A percentile compares a stretch with the other conserved stretches of the same genome.
phyloP scores from a whole-genome alignment of 1,140 invertebrate genomes.

The Pseudomyrmex gracilis region DNA sequence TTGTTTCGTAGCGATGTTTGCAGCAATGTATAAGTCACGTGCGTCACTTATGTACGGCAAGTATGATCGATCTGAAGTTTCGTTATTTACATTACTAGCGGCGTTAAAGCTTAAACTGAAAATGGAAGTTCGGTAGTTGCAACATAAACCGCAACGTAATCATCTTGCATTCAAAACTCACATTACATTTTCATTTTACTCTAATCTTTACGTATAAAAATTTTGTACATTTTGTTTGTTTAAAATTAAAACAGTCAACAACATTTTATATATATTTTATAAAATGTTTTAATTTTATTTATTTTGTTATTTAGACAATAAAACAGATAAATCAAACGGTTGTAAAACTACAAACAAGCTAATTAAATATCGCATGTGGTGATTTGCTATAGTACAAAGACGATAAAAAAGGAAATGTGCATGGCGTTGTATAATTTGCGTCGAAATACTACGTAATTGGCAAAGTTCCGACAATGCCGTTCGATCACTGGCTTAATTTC shows the following conservation, averaged over 20 bases:
- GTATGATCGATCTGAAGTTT: slow-evolving; percentile 36
- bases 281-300: too few relatives aligned
- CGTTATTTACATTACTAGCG: background rate
- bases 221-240: slow-evolving; percentile 12
- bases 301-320: background rate
- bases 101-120: background rate
- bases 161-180: background rate
- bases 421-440: slow-evolving; percentile 19
- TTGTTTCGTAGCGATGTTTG: background rate
- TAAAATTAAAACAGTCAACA: slow-evolving; percentile 12
- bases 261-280: background rate
- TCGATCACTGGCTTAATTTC: slow-evolving; percentile 12
- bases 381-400: background rate
- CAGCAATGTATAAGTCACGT: slow-evolving; percentile 32
- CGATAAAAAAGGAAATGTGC: background rate
- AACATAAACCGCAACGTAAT: background rate
- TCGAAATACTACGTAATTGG: background rate
- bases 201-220: background rate
- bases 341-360: background rate
- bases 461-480: slow-evolving; percentile 4
- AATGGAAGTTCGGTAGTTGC: background rate
- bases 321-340: slow-evolving; percentile 3
- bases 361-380: slow-evolving; percentile 1
- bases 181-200: background rate
- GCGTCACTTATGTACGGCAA: background rate